Evolutionary conservation across 2,113 vertebrate genomes (phyloP).

Genomic region (Chamaetylas fuelleborni): DNA sequence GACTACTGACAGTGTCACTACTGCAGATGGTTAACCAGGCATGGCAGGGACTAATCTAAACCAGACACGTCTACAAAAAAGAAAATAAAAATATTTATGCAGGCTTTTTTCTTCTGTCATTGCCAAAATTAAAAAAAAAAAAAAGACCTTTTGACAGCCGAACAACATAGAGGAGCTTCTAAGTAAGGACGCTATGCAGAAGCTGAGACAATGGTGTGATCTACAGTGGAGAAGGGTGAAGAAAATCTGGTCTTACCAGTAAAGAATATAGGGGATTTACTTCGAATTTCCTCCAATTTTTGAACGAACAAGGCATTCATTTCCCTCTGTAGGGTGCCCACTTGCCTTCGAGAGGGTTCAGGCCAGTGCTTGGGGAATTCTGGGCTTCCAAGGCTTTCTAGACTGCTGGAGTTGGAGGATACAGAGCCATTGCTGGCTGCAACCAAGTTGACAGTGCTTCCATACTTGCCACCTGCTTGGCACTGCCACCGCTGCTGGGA

Average conservation of each 20-base stretch:
- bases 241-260: constrained; percentile 85
- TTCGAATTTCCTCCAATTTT: constrained; percentile 96
- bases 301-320: constrained; percentile 93
- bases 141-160: not conserved
- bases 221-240: constrained; percentile 40
- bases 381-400: constrained; percentile 79
- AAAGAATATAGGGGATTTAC: constrained; percentile 92
- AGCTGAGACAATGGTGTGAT: not conserved
- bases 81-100: not conserved
- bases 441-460: constrained; percentile 68
- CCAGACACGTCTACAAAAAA: not conserved
- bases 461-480: constrained; percentile 71
- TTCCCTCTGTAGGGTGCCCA: constrained; percentile 92
- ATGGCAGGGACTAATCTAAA: constrained; percentile 30
- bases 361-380: constrained; percentile 72
- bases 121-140: not conserved
- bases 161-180: constrained; percentile 42
- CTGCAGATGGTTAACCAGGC: constrained; percentile 2
- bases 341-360: constrained; percentile 80
- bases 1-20: constrained; percentile 15
- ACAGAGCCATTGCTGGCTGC: constrained; percentile 62
- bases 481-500: constrained; percentile 71
- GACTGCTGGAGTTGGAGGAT: constrained; percentile 85
- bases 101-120: not conserved
- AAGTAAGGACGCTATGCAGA: not conserved